Percentiles rank a stretch among this genome's conserved stretches.
phyloP scores from a whole-genome alignment of 1,140 invertebrate genomes.

The Sesamia nonagrioides region DNA sequence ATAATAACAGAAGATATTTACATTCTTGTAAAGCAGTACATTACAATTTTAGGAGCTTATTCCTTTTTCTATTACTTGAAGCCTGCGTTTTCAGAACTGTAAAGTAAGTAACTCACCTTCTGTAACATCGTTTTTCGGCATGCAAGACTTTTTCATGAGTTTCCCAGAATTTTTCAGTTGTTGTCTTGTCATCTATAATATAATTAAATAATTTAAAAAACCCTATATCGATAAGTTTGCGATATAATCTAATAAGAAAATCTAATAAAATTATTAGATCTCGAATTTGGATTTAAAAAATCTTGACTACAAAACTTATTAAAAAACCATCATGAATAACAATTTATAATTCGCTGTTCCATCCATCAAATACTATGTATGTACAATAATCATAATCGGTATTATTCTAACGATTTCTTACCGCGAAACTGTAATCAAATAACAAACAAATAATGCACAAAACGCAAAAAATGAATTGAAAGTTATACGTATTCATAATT shows the following conservation, averaged over 20 bases:
- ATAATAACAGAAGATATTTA: too few species aligned
- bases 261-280: too few species aligned
- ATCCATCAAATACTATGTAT: too few species aligned
- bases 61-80: too few species aligned
- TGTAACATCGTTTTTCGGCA: slow-evolving; percentile 81
- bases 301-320: background rate
- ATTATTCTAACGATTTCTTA: background rate
- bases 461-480: background rate
- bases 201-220: background rate
- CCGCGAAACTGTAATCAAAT: slow-evolving; percentile 37
- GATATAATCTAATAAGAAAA: too few species aligned
- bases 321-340: background rate
- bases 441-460: slow-evolving; percentile 18
- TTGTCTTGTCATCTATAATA: slow-evolving; percentile 77
- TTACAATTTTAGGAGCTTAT: too few species aligned
- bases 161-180: slow-evolving; percentile 82
- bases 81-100: too few species aligned
- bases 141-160: slow-evolving; percentile 80
- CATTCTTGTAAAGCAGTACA: too few species aligned
- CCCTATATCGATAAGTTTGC: too few species aligned
- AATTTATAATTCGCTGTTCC: background rate
- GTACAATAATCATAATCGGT: too few species aligned
- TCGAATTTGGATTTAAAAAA: background rate
- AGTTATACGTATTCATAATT: slow-evolving; percentile 34
- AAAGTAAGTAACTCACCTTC: slow-evolving; percentile 69